phyloP scores from a whole-genome alignment of 2,113 vertebrate species.

The Zapornia atra region DNA sequence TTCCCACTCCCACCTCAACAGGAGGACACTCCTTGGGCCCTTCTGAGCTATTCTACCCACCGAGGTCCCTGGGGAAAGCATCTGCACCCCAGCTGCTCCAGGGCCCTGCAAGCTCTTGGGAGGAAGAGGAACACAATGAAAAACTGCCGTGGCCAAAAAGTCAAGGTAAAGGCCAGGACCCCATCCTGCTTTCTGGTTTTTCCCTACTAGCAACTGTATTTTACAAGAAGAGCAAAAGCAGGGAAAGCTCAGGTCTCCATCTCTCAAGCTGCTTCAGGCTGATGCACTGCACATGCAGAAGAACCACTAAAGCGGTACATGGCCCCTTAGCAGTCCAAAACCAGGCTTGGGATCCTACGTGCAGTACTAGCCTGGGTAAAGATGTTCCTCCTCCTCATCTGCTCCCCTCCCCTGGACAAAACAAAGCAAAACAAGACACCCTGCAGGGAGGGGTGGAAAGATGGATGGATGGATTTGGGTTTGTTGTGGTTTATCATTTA shows the following conservation, averaged over 20 bases:
- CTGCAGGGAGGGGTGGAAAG: background rate
- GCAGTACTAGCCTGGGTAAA: background rate
- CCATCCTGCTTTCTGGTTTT: background rate
- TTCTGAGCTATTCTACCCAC: background rate
- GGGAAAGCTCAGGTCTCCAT: background rate
- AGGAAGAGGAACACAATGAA: background rate
- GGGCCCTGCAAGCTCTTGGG: background rate
- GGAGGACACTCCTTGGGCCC: background rate
- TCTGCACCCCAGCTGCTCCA: background rate
- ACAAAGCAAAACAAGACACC: slow-evolving; percentile 17
- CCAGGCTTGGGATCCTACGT: background rate
- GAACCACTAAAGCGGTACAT: background rate
- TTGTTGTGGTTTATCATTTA: slow-evolving; percentile 11
- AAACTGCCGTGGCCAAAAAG: background rate
- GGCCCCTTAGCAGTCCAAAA: background rate
- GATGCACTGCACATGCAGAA: background rate
- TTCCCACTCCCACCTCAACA: background rate
- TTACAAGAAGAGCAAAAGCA: background rate
- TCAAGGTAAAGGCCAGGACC: background rate
- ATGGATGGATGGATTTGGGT: background rate
- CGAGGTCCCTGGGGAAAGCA: background rate
- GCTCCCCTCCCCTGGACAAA: background rate
- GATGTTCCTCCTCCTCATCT: background rate
- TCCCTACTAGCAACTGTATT: background rate
- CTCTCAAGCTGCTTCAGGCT: background rate